Evolutionary conservation across 2,888 invertebrate species (phyloP).

Genomic region (Nudaria mundana): DNA sequence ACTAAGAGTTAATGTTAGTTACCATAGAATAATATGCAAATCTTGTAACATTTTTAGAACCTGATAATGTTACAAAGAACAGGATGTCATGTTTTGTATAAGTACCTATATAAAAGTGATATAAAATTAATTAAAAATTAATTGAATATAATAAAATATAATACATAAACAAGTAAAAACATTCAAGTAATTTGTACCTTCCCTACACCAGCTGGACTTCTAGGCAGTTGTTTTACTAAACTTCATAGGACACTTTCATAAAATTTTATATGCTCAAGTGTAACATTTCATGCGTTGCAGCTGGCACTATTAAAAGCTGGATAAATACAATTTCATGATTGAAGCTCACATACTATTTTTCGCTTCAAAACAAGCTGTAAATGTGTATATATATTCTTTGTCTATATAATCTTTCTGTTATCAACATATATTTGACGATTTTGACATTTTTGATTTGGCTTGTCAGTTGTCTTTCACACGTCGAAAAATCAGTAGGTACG

Average conservation of each 20-base stretch:
- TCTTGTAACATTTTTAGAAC: no score
- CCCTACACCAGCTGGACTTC: conserved; percentile 58
- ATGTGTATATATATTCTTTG: conserved; percentile 51
- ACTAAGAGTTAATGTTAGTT: no score
- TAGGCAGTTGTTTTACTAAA: conserved; percentile 37
- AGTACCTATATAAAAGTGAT: no score
- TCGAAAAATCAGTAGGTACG: conserved; percentile 35
- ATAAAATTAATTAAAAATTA: no score
- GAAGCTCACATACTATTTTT: conserved; percentile 22
- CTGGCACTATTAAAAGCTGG: conserved; percentile 23
- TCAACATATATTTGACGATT: conserved; percentile 62
- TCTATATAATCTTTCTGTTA: no score
- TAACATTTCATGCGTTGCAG: conserved; percentile 17
- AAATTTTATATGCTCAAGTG: conserved; percentile 29
- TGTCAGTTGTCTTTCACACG: conserved; percentile 22
- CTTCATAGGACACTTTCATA: conserved; percentile 33
- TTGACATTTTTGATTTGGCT: conserved; percentile 46
- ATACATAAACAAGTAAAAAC: conserved; percentile 28
- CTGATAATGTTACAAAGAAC: no score
- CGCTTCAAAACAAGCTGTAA: conserved; percentile 54
- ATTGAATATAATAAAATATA: background rate
- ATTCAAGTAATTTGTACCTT: conserved; percentile 35
- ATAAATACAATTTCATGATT: conserved; percentile 20
- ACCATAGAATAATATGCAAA: no score
- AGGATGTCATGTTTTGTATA: conserved; percentile 5